Evolutionary conservation across 2,888 invertebrate genomes (phyloP).

Genomic region (Euzetes globulus): DNA sequence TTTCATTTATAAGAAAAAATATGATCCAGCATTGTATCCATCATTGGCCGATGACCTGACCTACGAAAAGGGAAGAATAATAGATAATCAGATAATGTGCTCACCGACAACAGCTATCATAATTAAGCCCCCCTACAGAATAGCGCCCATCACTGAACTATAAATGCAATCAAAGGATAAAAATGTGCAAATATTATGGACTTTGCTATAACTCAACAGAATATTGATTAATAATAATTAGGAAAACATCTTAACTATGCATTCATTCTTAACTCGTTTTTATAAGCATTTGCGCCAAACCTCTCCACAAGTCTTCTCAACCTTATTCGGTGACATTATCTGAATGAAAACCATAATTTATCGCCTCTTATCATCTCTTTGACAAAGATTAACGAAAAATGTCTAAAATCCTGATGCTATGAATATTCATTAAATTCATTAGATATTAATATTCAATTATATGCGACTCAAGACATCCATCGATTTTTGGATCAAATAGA

Average conservation of each 20-base stretch:
- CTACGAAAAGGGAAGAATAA: constrained; percentile 30
- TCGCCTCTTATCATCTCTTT: no score
- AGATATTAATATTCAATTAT: no score
- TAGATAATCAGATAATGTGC: constrained; percentile 32
- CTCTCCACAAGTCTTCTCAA: neutral
- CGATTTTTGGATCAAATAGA: no score
- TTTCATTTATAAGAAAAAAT: constrained; percentile 27
- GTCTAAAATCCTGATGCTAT: no score
- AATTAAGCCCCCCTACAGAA: constrained; percentile 16
- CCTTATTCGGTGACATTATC: no score
- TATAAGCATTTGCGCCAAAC: neutral
- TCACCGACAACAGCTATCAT: constrained; percentile 23
- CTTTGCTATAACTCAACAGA: neutral
- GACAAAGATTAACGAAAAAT: no score
- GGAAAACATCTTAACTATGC: neutral
- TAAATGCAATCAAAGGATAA: neutral
- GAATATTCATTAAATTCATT: no score
- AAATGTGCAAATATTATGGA: neutral
- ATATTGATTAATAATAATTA: no score
- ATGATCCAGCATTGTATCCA: neutral
- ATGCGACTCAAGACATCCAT: no score
- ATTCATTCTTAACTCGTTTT: no score
- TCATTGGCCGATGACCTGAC: constrained; percentile 20
- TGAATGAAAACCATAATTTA: no score
- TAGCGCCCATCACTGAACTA: constrained; percentile 24